A percentile compares a stretch with the other conserved stretches of the same genome.
These are phyloP conservation scores for Tokudaia tokunoshimensis DNA, from an alignment of 2,797 vertebrate genomes.

Conservation along the genomic window DNA sequence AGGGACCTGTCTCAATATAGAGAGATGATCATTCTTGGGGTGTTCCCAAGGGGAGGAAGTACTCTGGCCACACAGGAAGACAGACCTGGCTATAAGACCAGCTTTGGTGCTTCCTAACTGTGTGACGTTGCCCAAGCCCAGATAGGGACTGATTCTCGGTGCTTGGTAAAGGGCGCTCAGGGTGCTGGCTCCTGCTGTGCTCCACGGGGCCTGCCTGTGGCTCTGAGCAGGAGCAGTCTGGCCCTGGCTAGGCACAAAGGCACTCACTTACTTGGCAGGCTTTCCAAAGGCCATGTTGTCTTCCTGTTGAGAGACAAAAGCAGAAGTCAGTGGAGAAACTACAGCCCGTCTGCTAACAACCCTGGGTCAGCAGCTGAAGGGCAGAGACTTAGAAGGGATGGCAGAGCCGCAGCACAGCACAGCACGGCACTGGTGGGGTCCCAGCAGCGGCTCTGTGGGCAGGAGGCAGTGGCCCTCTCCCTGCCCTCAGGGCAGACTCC, in stretches of 20 bases:
- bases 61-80: background rate
- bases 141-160: background rate
- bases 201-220: background rate
- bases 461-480: background rate
- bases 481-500: slow-evolving; percentile 3
- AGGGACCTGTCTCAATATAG: background rate
- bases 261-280: slow-evolving; percentile 95
- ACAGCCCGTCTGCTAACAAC: background rate
- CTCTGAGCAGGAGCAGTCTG: slow-evolving; percentile 8
- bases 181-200: background rate
- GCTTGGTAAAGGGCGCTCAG: background rate
- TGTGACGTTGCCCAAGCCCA: background rate
- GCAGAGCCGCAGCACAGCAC: background rate
- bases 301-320: slow-evolving; percentile 89
- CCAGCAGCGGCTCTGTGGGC: background rate
- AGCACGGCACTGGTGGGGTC: background rate
- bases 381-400: background rate
- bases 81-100: no score
- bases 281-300: slow-evolving; percentile 99
- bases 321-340: slow-evolving; percentile 62
- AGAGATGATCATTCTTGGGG: background rate
- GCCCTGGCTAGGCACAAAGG: background rate
- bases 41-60: background rate
- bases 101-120: background rate
- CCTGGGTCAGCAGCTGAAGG: background rate